Evolutionary conservation across 2,888 invertebrate species (phyloP).

Genomic region (Auanema freiburgensis): DNA sequence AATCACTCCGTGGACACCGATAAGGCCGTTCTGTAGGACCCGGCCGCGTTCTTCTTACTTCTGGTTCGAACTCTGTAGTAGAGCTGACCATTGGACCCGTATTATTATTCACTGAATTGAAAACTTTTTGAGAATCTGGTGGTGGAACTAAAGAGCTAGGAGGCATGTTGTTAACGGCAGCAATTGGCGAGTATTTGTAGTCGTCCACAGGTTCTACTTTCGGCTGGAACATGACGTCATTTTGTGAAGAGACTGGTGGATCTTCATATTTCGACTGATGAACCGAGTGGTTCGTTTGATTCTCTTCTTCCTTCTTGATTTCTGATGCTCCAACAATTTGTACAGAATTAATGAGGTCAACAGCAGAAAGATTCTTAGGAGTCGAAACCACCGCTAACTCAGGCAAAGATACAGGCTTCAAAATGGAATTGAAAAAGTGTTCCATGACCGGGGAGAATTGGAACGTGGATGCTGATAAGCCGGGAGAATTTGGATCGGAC

Average conservation of each 20-base stretch:
- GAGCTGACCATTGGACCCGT: neutral
- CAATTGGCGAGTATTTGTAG: conserved; percentile 25
- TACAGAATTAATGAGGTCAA: conserved; percentile 6
- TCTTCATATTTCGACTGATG: neutral
- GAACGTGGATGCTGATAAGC: conserved; percentile 56
- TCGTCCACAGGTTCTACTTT: conserved; percentile 43
- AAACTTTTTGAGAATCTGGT: too few relatives aligned
- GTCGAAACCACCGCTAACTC: conserved; percentile 13
- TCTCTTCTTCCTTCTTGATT: conserved; percentile 13
- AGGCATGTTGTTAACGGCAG: neutral
- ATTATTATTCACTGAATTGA: neutral
- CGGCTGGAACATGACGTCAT: conserved; percentile 28
- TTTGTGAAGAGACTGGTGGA: neutral
- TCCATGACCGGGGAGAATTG: conserved; percentile 64
- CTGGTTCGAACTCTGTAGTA: conserved; percentile 1
- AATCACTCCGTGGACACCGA: conserved; percentile 94
- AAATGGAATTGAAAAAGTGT: conserved; percentile 47
- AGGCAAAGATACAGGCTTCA: neutral
- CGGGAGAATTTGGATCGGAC: conserved; percentile 21
- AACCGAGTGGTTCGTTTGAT: neutral
- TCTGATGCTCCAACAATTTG: conserved; percentile 1
- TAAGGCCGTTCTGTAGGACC: conserved; percentile 94
- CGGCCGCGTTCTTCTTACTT: conserved; percentile 2
- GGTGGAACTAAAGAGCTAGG: neutral
- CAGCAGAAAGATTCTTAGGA: neutral